Conservation (phyloP, 2,888 invertebrate genomes). For the Tholera decimalis region DNA sequence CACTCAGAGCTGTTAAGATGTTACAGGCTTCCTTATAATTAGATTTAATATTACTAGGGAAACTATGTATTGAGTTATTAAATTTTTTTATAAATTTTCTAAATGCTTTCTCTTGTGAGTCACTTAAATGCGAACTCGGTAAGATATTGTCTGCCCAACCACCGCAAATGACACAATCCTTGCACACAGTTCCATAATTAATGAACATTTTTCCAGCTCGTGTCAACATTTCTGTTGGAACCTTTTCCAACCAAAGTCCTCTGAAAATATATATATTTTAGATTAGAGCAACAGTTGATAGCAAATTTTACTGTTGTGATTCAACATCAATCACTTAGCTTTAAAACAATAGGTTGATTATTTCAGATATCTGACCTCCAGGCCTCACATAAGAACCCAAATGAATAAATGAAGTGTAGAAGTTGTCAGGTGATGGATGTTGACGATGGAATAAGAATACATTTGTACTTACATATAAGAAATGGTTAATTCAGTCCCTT, state of each 20-base stretch:
- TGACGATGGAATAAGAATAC: neutral
- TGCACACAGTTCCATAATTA: conserved; percentile 26
- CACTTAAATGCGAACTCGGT: too few species aligned
- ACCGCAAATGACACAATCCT: too few species aligned
- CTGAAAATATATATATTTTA: conserved; percentile 37
- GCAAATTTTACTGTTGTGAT: neutral
- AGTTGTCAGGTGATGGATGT: neutral
- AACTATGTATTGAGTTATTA: neutral
- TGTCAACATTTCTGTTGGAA: rapidly evolving
- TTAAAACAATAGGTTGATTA: neutral
- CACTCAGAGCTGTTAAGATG: conserved; percentile 11
- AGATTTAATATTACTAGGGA: neutral
- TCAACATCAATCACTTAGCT: neutral
- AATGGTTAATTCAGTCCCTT: conserved; percentile 27
- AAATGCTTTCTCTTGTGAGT: conserved; percentile 3
- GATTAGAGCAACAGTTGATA: too few species aligned
- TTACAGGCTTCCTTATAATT: conserved; percentile 24
- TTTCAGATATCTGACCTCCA: neutral
- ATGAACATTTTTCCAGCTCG: neutral
- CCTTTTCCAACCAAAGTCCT: conserved; percentile 32
- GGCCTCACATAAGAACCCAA: neutral
- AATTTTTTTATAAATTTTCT: neutral
- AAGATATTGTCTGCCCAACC: too few species aligned
- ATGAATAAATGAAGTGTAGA: neutral
- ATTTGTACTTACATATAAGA: conserved; percentile 29